A percentile compares a stretch with the other conserved stretches of the same genome.
Conservation (phyloP, 2,797 vertebrate species). For the Lacerta agilis region DNA sequence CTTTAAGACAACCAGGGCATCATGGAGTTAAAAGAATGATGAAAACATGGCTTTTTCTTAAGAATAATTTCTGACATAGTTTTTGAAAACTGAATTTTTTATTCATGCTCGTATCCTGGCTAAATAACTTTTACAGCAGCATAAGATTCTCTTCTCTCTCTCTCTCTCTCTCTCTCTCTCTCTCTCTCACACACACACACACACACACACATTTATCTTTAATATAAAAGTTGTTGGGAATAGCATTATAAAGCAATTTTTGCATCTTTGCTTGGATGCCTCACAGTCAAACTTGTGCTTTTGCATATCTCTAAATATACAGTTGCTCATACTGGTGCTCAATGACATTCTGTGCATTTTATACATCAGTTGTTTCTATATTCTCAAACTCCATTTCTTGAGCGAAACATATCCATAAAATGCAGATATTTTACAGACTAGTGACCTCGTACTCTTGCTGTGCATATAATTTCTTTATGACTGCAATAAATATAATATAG, state of each 20-base stretch:
- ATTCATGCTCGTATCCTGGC: not conserved
- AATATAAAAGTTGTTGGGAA: not conserved
- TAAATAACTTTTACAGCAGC: not conserved
- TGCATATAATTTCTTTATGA: conserved; percentile 37
- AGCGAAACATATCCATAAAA: conserved; percentile 41
- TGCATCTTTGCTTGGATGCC: conserved; percentile 25
- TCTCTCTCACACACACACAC: too few species aligned
- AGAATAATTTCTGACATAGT: not conserved
- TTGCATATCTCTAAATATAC: conserved; percentile 33
- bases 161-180: too few species aligned
- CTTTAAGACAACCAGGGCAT: not conserved
- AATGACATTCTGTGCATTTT: conserved; percentile 64
- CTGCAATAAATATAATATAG: not conserved
- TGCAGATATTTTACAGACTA: conserved; percentile 43
- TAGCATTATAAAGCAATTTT: conserved; percentile 28
- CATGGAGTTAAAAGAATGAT: not conserved
- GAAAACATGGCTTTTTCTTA: not conserved
- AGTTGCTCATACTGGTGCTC: conserved; percentile 50
- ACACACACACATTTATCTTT: not conserved
- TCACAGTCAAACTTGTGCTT: conserved; percentile 50
- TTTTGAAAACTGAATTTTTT: not conserved
- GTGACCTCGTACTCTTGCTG: not conserved
- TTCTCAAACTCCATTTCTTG: conserved; percentile 49
- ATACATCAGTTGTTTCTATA: conserved; percentile 39
- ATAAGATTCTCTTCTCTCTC: not conserved